A percentile compares a stretch with the other conserved stretches of the same genome.
Conservation (phyloP, 2,888 invertebrate genomes). For the Sinopyrophorus schimmeli region DNA sequence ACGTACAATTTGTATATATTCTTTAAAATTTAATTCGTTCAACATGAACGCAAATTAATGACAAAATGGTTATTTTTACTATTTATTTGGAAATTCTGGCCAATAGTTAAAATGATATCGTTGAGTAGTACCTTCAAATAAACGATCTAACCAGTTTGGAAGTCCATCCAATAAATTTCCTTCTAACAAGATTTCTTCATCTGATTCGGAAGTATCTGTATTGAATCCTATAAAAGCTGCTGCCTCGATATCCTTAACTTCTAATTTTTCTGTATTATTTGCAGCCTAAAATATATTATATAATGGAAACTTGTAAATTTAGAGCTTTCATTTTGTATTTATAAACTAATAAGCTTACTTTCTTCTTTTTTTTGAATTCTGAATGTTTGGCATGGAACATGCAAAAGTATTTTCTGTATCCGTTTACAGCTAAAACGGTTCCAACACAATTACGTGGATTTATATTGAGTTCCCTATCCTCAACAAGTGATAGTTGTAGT, state of each 20-base stretch:
- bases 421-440: conserved; percentile 93
- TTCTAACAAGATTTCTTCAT: conserved; percentile 59
- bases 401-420: conserved; percentile 96
- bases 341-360: conserved; percentile 47
- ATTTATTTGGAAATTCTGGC: conserved; percentile 93
- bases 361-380: conserved; percentile 66
- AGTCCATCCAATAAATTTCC: conserved; percentile 80
- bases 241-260: conserved; percentile 70
- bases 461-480: conserved; percentile 80
- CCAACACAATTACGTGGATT: conserved; percentile 97
- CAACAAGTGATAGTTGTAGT: conserved; percentile 82
- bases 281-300: conserved; percentile 19
- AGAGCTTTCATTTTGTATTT: neutral
- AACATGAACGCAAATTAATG: too few relatives aligned
- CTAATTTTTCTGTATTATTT: conserved; percentile 23
- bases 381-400: conserved; percentile 98
- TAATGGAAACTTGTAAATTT: conserved; percentile 10
- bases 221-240: conserved; percentile 88
- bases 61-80: too few relatives aligned
- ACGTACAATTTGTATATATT: too few relatives aligned
- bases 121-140: conserved; percentile 95
- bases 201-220: conserved; percentile 66
- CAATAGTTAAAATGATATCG: conserved; percentile 96
- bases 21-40: too few relatives aligned
- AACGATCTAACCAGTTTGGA: conserved; percentile 93